Percentiles rank a stretch among this genome's conserved stretches.
Conservation (phyloP, 1,140 invertebrate species). For the Dermatophagoides farinae region DNA sequence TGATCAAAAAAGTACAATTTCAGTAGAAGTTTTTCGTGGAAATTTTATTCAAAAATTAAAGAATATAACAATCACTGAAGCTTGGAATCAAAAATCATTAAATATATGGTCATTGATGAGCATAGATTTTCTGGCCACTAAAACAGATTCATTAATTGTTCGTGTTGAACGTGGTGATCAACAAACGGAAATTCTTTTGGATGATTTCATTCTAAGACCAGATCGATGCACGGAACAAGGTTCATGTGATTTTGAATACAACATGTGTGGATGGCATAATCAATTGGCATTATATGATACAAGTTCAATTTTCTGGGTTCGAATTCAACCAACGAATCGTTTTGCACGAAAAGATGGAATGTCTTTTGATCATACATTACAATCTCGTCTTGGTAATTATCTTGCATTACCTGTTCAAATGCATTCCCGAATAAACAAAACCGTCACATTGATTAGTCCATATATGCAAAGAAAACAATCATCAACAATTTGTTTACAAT, state of each 20-base stretch:
- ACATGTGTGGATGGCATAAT: constrained; percentile 18
- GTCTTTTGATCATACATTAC: not conserved
- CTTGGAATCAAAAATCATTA: not conserved
- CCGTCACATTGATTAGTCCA: not conserved
- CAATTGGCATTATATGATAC: not conserved
- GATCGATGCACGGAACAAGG: constrained; percentile 1
- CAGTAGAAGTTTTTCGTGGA: not conserved
- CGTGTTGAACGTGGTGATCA: not conserved
- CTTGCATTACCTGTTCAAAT: not conserved
- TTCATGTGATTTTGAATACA: constrained; percentile 19
- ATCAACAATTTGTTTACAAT: not conserved
- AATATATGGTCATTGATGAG: not conserved
- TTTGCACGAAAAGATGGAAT: not conserved
- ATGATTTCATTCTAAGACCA: not conserved
- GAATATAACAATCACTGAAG: not conserved
- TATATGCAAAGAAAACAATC: not conserved
- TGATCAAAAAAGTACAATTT: not conserved
- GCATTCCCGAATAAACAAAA: not conserved
- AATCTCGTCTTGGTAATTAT: not conserved
- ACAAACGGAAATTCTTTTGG: not conserved
- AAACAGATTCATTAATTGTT: not conserved
- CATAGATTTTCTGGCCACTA: not conserved
- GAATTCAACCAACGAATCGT: not conserved
- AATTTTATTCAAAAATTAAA: not conserved
- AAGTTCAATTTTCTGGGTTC: not conserved